These are phyloP conservation scores for Valencia hispanica DNA, from an alignment of 2,797 vertebrate species.

Conservation along the genomic window DNA sequence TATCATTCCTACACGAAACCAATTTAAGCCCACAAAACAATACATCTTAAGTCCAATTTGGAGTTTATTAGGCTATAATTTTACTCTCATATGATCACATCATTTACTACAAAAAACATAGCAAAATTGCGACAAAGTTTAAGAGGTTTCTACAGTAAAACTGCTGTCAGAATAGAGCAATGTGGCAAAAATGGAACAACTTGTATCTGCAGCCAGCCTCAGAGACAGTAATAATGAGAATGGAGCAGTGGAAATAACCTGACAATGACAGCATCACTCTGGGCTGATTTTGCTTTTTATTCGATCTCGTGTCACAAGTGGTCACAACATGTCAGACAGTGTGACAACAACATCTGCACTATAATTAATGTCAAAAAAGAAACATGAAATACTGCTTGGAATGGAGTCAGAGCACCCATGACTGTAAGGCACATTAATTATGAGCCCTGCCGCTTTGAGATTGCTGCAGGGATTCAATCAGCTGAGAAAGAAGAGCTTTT, in stretches of 20 bases:
- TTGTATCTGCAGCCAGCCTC: conserved; percentile 4
- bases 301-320: not conserved
- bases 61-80: not conserved
- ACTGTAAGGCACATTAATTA: conserved; percentile 21
- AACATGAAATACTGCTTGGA: conserved; percentile 10
- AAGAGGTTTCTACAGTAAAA: not conserved
- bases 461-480: conserved; percentile 23
- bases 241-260: not conserved
- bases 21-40: not conserved
- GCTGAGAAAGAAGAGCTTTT: conserved; percentile 21
- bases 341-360: conserved; percentile 9
- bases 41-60: not conserved
- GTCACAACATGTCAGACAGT: conserved; percentile 14
- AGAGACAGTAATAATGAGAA: not conserved
- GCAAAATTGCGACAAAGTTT: not conserved
- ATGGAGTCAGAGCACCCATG: conserved; percentile 7
- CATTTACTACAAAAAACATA: not conserved
- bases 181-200: not conserved
- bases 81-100: conserved; percentile 11
- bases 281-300: not conserved
- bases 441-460: conserved; percentile 23
- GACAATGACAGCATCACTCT: conserved; percentile 3
- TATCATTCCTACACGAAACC: not conserved
- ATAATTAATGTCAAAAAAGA: conserved; percentile 11
- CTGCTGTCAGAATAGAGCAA: not conserved